Base-by-base conservation (phyloP, 2,113 vertebrate species). In the Seriola aureovittata region DNA sequence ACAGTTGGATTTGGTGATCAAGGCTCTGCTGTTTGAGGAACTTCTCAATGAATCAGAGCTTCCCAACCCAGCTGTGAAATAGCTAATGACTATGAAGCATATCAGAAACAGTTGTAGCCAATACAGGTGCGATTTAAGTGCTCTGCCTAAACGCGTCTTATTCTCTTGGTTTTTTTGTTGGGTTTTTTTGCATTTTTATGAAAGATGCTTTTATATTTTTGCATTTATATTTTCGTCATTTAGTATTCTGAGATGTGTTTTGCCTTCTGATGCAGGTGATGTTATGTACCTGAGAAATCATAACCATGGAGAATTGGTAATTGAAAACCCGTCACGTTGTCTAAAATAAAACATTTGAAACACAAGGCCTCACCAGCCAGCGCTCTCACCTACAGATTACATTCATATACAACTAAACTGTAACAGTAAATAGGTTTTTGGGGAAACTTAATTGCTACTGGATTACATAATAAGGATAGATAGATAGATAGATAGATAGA, bases 251-350 rank as follows among this genome's bases (percentile, higher is more conserved):
- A 65, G 9, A 5, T 64, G 44, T 65, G 42, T 63, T 68, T 66
- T 72, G 3, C 17, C 17, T 64, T 42, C 12, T 59, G 23, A 78
- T 78, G 59, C 42, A 86, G 79, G 11, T 64, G 32, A 74, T 7
- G 2, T n/a, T 12, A 0, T 71, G 9, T 0, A 4, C n/a, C 64
- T 29, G 57, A 62, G 0, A 50, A 50, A 13, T 57, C n/a, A 36
- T 57, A 9, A 44, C 29, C 8, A 63, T 11, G 57, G 29, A 71
- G 44, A 10, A 64, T 11, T 5, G 80, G 85, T 83, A 82, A 71
- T 5, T 17, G 5, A 57, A 59, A 25, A n/a, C 21, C 7, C 21
- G n/a, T 54, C 21, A n/a, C 21, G 7, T 54, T 21, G n/a, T 10
- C 3, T 4, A 46, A 50, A 19, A 4, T 29, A 2, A 14, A 46